Percentiles rank a stretch among this genome's conserved stretches.
Evolutionary conservation across 1,140 invertebrate species (phyloP).

Genomic region (Saccostrea echinata): DNA sequence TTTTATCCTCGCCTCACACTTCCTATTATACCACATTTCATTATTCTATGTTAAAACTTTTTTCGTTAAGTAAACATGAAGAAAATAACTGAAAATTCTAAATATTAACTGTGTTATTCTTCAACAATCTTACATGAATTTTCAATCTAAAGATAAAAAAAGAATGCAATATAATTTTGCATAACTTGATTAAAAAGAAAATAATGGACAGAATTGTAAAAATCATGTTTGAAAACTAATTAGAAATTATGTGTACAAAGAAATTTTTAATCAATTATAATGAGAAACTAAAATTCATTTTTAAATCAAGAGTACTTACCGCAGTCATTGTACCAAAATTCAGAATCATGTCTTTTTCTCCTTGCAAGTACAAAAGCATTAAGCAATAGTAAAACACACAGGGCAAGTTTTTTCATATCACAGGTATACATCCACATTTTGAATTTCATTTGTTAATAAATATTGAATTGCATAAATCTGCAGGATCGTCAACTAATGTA

Average conservation of each 20-base stretch:
- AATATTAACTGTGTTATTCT: not conserved
- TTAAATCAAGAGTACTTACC: not conserved
- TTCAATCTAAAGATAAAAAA: too few species aligned
- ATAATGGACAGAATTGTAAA: too few species aligned
- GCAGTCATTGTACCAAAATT: slow-evolving; percentile 36
- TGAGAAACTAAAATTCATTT: too few species aligned
- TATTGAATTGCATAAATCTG: not conserved
- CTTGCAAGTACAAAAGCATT: slow-evolving; percentile 13
- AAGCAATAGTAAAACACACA: slow-evolving; percentile 19
- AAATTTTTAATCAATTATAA: too few species aligned
- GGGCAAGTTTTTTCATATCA: slow-evolving; percentile 24
- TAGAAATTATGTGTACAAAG: too few species aligned
- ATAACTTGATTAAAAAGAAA: too few species aligned
- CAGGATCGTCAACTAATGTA: not conserved
- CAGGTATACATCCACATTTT: slow-evolving; percentile 10
- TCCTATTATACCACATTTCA: not conserved
- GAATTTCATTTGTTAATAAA: slow-evolving; percentile 20
- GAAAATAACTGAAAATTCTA: not conserved
- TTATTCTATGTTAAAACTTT: not conserved
- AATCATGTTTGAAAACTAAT: too few species aligned
- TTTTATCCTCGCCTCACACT: not conserved
- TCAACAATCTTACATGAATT: too few species aligned
- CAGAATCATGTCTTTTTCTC: slow-evolving; percentile 18
- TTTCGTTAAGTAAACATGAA: not conserved
- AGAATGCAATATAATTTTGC: too few species aligned